Percentiles rank a stretch among this genome's conserved stretches.
These are phyloP conservation scores for Acanthornis magna DNA, from an alignment of 2,797 vertebrate genomes.

Conservation along the genomic window DNA sequence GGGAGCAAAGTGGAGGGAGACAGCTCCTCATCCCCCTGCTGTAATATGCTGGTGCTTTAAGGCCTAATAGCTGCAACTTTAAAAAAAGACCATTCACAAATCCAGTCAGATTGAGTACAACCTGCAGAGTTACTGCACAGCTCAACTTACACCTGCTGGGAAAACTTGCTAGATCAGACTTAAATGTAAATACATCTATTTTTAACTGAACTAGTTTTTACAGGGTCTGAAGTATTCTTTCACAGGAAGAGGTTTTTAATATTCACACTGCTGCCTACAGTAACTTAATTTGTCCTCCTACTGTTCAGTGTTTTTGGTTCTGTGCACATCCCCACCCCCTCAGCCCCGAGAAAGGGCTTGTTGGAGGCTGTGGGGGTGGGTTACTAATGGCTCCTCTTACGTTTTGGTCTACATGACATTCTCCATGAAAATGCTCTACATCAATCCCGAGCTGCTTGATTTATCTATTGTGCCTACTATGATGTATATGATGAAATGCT, in stretches of 20 bases:
- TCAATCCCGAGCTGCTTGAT: slow-evolving; percentile 43
- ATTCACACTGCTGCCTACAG: slow-evolving; percentile 63
- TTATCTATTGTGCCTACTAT: slow-evolving; percentile 56
- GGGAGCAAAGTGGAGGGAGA: neutral
- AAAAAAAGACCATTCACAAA: neutral
- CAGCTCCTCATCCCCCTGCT: slow-evolving; percentile 17
- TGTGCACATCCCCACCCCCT: slow-evolving; percentile 20
- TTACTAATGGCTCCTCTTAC: slow-evolving; percentile 28
- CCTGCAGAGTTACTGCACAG: slow-evolving; percentile 65
- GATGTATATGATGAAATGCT: slow-evolving; percentile 59
- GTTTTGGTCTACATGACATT: slow-evolving; percentile 36
- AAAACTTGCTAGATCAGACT: slow-evolving; percentile 67
- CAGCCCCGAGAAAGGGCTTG: neutral
- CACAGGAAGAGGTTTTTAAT: slow-evolving; percentile 70
- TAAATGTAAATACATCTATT: slow-evolving; percentile 73
- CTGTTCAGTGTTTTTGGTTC: slow-evolving; percentile 50
- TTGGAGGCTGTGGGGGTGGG: neutral
- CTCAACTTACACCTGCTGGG: slow-evolving; percentile 61
- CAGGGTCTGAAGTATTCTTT: slow-evolving; percentile 71
- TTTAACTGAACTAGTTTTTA: slow-evolving; percentile 73
- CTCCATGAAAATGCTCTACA: slow-evolving; percentile 51
- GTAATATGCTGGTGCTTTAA: slow-evolving; percentile 56
- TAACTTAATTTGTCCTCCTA: slow-evolving; percentile 54
- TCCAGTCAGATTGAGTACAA: slow-evolving; percentile 34
- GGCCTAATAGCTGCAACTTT: slow-evolving; percentile 50